Base-by-base conservation (phyloP, 2,888 invertebrate species). In the Mythimna vitellina region DNA sequence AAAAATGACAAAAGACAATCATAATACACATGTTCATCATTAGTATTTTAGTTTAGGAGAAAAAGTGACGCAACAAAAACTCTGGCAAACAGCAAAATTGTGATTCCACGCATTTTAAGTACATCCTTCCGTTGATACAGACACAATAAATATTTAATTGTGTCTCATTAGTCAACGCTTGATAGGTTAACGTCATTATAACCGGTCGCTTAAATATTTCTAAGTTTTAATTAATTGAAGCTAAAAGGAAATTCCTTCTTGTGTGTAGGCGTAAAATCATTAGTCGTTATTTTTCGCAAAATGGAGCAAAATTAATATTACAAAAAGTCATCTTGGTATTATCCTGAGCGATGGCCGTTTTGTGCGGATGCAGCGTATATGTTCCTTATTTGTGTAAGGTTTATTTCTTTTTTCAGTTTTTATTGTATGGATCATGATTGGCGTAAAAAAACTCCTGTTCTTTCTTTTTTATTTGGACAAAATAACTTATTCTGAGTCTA, bases 141-240 rank as follows among this genome's bases (percentile, higher is more conserved):
- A 7, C 29, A 58, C 69, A 68, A 42, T 60, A 60, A 5, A 1
- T 22, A 8, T 1, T 46, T 46, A 53, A 76, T 68, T 60, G 29
- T 35, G 20, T 67, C 73, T 60, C 77, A 72, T 74, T 38, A 76
- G n/a, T 49, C 51, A 56, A 49, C 12, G 20, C 38, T 65, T 73
- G 51, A 46, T 58, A 66, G n/a, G 49, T 56, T 51, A 49, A 17
- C 32, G 25, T 22, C 25, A 35, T 53, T 76, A 14, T 17, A 69
- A 69, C 70, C 12, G 46, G 60, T 53, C 35, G 5, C 14, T 49
- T 20, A 20, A 10, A 68, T 38, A 53, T 68, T 76, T 53, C 53
- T 54, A 38, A 35, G 29, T 22, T 58, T 65, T 62, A 38, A 54
- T 65, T 29, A 70, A 70, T 46, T 49, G n/a, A 32, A 38, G 5